Evolutionary conservation across 2,888 invertebrate species (phyloP), one percentile per base, ranked within the genome.

Genomic region (Tipula unca): DNA sequence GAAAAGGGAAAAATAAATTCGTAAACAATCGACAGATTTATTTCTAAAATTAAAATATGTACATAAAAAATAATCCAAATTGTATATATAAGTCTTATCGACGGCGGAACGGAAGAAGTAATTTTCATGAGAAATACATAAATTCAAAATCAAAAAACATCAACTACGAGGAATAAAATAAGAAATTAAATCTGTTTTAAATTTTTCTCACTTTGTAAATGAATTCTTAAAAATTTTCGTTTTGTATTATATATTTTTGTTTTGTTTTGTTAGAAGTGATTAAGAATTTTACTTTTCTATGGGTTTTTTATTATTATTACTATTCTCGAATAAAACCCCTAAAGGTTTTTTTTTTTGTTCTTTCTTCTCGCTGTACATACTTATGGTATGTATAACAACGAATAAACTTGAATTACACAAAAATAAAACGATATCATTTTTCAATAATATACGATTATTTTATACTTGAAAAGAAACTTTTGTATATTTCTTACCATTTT

Each of bases 11-110:
- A 54, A 54, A 48, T 69, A 69, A 69, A 69, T 69, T 69, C 69
- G 69, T 69, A 69, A 69, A 69, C 69, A 69, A 69, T 69, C 69
- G 69, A 69, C 69, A 69, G 69, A 69, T 69, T 69, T 69, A 69
- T 69, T 69, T 69, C 69, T 25, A 69, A 69, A 69, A 69, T 69
- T 69, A 69, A 69, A 69, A 69, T 17, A 39, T 39, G 39, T 39
- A 48, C 69, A 69, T 69, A 69, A 69, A 69, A 69, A 69, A 25
- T 69, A 69, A 69, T 69, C 69, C 69, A 69, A 25, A 25, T 69
- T 69, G 69, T 69, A 25, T 25, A 69, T 0, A 48, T 3, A 69
- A 69, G 69, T 69, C 69, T 69, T 69, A 69, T 69, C 69, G 69
- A 69, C 69, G n/a, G 69, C 69, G 25, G 69, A 69, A 69, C 69